Percentiles rank a stretch among this genome's conserved stretches.
phyloP scores from a whole-genome alignment of 2,113 vertebrate species.

The Trichomycterus rosablanca region DNA sequence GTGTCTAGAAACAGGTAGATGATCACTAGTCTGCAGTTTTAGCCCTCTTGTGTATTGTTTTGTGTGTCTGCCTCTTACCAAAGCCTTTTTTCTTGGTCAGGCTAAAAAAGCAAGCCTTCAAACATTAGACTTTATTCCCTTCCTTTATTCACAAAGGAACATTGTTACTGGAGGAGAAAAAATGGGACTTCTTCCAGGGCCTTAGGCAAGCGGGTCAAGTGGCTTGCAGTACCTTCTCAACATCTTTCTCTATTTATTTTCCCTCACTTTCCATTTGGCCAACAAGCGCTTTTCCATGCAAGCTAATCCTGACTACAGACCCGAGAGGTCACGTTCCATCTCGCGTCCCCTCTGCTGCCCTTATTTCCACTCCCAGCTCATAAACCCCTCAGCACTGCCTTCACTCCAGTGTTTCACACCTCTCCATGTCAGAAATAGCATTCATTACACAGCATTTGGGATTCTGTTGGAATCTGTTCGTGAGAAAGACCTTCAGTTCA shows the following conservation, averaged over 20 bases:
- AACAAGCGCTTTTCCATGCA: constrained; percentile 27
- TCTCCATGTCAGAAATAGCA: constrained; percentile 13
- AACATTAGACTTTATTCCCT: constrained; percentile 1
- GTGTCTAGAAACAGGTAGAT: too few species aligned
- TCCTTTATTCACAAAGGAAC: constrained; percentile 6
- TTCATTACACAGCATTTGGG: constrained; percentile 16
- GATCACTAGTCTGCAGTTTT: too few species aligned
- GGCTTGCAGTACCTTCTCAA: constrained; percentile 38
- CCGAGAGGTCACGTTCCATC: too few species aligned
- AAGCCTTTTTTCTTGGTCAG: constrained; percentile 15
- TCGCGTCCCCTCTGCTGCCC: too few species aligned
- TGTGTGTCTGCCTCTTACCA: too few species aligned
- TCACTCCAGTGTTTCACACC: too few species aligned
- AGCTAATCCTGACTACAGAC: constrained; percentile 29
- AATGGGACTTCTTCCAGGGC: constrained; percentile 44
- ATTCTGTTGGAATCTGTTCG: neutral
- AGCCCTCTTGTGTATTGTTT: too few species aligned
- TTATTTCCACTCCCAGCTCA: too few species aligned
- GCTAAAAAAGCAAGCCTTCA: neutral
- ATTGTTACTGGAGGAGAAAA: neutral
- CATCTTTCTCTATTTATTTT: neutral
- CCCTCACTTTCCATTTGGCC: constrained; percentile 4
- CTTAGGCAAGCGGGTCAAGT: constrained; percentile 60
- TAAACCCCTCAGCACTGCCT: constrained; percentile 17
- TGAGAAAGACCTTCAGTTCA: neutral